Evolutionary conservation across 2,888 invertebrate genomes (phyloP).

Genomic region (Melangyna quadrimaculata): DNA sequence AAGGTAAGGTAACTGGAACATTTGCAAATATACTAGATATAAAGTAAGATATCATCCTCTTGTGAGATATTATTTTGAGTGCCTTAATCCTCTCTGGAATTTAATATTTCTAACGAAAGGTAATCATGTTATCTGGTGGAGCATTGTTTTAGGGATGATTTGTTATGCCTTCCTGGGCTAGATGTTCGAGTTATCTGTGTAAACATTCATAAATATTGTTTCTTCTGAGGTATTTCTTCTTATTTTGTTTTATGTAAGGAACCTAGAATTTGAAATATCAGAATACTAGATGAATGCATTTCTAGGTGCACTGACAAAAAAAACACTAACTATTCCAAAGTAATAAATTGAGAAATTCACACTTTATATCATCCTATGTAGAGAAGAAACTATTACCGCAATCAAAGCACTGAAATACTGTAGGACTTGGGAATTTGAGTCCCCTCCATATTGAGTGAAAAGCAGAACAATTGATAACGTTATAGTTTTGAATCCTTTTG

Average conservation of each 20-base stretch:
- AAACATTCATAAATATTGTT: conserved; percentile 27
- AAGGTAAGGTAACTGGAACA: background rate
- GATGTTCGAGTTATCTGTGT: background rate
- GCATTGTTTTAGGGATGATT: conserved; percentile 46
- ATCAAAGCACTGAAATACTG: too few relatives aligned
- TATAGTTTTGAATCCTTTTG: too few relatives aligned
- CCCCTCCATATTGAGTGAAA: too few relatives aligned
- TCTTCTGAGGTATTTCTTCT: background rate
- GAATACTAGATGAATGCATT: background rate
- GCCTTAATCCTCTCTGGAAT: conserved; percentile 25
- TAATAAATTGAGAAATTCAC: too few relatives aligned
- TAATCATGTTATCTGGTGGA: conserved; percentile 44
- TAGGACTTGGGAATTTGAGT: too few relatives aligned
- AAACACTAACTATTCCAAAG: too few relatives aligned
- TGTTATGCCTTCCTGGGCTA: conserved; percentile 31
- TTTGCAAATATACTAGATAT: conserved; percentile 4
- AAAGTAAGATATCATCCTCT: too few relatives aligned
- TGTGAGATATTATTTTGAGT: conserved; percentile 26
- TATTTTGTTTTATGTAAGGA: background rate
- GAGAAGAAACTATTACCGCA: too few relatives aligned
- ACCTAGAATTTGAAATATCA: background rate
- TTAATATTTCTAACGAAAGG: conserved; percentile 30
- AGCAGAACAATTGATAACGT: too few relatives aligned
- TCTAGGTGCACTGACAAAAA: background rate
- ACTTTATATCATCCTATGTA: too few relatives aligned